Percentiles rank a stretch among this genome's conserved stretches.
These are phyloP conservation scores for Eubasilissa regina DNA, from an alignment of 1,140 invertebrate species.

Conservation along the genomic window DNA sequence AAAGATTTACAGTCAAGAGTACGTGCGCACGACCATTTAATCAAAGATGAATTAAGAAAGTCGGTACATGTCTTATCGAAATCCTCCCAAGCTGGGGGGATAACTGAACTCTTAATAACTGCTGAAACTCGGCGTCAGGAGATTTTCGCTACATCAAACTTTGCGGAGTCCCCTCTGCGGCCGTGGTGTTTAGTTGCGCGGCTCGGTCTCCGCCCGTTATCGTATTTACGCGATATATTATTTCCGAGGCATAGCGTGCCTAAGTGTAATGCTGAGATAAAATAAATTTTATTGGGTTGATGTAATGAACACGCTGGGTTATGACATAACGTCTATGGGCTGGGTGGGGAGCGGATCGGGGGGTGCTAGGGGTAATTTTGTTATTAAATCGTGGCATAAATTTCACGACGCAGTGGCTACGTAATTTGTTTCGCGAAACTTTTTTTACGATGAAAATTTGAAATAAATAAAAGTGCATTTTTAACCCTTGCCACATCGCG, in stretches of 20 bases:
- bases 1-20: too few species aligned
- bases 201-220: slow-evolving; percentile 17
- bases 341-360: not conserved
- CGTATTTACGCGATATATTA: slow-evolving; percentile 41
- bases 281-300: slow-evolving; percentile 41
- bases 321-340: slow-evolving; percentile 31
- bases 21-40: too few species aligned
- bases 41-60: too few species aligned
- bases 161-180: not conserved
- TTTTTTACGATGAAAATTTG: not conserved
- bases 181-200: not conserved
- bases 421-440: not conserved
- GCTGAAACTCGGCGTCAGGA: not conserved
- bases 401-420: slow-evolving; percentile 16
- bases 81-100: too few species aligned
- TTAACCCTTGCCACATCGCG: too few species aligned
- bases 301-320: slow-evolving; percentile 40
- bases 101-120: not conserved
- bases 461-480: too few species aligned
- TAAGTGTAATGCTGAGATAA: slow-evolving; percentile 38
- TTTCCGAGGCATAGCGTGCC: slow-evolving; percentile 24
- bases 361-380: slow-evolving; percentile 19
- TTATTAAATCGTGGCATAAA: slow-evolving; percentile 40
- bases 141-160: slow-evolving; percentile 16
- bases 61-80: too few species aligned